phyloP scores from a whole-genome alignment of 2,113 vertebrate species.

The Myotis yumanensis region DNA sequence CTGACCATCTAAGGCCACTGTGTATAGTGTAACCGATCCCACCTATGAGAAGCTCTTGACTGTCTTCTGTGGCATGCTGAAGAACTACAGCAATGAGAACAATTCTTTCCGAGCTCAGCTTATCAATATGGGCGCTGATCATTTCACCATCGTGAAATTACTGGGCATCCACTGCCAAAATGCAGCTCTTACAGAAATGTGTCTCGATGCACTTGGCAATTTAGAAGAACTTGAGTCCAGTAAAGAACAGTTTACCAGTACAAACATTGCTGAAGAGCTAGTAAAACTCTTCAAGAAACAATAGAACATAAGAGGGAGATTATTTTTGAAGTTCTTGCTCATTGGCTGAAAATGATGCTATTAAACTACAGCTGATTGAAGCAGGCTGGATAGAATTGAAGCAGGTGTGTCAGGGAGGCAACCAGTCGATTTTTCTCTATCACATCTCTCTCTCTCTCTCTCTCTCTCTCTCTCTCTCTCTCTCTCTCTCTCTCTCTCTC shows the following conservation, averaged over 20 bases:
- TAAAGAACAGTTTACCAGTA: conserved; percentile 98
- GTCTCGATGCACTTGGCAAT: conserved; percentile 98
- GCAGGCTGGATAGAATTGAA: conserved; percentile 93
- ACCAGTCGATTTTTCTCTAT: not conserved
- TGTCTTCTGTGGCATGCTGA: conserved; percentile 99
- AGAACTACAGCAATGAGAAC: conserved; percentile 99
- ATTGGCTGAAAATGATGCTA: conserved; percentile 96
- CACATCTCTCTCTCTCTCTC: too few species aligned
- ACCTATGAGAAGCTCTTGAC: conserved; percentile 99
- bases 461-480: too few species aligned
- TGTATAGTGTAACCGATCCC: conserved; percentile 96
- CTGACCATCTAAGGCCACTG: conserved; percentile 96
- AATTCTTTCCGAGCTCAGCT: conserved; percentile 97
- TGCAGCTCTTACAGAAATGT: conserved; percentile 98
- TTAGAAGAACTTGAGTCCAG: conserved; percentile 98
- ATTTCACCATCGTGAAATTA: conserved; percentile 97
- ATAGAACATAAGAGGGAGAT: conserved; percentile 97
- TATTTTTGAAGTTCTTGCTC: conserved; percentile 98
- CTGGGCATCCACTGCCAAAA: conserved; percentile 95
- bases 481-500: too few species aligned
- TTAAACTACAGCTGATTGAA: conserved; percentile 97
- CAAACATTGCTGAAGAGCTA: conserved; percentile 95
- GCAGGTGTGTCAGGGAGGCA: not conserved
- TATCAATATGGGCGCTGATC: conserved; percentile 97
- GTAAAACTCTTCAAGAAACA: conserved; percentile 97